These are phyloP conservation scores for Ophiothrix spiculata DNA, from an alignment of 35 echinoderm and acorn worm species.

Conservation along the genomic window DNA sequence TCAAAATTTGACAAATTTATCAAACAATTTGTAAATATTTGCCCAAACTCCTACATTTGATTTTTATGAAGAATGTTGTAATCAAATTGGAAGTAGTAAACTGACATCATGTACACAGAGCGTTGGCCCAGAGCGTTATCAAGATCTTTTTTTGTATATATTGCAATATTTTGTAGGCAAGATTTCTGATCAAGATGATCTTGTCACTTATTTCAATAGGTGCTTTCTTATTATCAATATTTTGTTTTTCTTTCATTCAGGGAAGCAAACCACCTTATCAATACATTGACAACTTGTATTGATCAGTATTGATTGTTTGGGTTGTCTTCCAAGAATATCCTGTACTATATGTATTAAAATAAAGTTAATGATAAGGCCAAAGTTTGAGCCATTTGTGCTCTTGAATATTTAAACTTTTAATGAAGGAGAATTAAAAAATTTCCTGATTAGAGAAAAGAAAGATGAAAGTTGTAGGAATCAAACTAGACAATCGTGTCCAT, in stretches of 20 bases:
- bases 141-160: conserved; percentile 11
- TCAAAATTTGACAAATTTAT: no score
- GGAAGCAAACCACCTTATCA: background rate
- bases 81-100: no score
- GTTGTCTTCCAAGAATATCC: background rate
- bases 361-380: background rate
- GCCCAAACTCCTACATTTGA: no score
- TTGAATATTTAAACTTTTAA: background rate
- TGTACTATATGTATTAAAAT: background rate
- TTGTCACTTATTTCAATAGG: conserved; percentile 7
- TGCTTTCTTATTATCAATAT: conserved; percentile 2
- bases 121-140: no score
- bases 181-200: background rate
- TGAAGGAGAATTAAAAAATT: background rate
- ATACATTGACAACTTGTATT: no score
- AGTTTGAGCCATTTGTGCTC: background rate
- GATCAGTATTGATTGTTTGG: background rate
- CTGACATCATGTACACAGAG: no score
- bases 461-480: background rate
- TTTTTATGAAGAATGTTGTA: no score
- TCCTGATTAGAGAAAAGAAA: background rate
- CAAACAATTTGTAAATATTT: no score
- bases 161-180: background rate
- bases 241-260: background rate
- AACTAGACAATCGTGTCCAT: background rate